phyloP scores from a whole-genome alignment of 2,888 invertebrate genomes.

The Pseudococcus longispinus region DNA sequence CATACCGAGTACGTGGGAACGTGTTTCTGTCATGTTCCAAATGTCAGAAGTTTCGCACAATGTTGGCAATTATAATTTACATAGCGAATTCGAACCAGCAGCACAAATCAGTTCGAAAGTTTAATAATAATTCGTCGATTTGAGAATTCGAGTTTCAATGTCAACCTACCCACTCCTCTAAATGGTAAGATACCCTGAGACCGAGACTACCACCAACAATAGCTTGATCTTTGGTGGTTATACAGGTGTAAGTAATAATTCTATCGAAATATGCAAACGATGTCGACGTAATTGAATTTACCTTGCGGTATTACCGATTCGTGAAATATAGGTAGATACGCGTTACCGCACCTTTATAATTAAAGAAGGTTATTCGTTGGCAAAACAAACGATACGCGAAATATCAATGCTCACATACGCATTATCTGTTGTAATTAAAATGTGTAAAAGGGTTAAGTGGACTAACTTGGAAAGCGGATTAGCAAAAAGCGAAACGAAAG shows the following conservation, averaged over 20 bases:
- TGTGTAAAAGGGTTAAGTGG: constrained; percentile 39
- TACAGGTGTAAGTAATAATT: neutral
- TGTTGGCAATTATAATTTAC: neutral
- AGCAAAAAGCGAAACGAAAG: constrained; percentile 28
- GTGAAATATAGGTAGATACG: neutral
- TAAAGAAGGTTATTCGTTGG: constrained; percentile 21
- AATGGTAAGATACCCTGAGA: too few relatives aligned
- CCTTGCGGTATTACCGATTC: constrained; percentile 14
- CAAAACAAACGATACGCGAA: constrained; percentile 37
- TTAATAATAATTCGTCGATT: neutral
- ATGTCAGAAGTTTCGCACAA: neutral
- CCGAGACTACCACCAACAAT: neutral
- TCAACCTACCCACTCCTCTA: neutral
- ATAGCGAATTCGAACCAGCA: neutral
- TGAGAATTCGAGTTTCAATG: neutral
- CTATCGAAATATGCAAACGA: neutral
- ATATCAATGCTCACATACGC: constrained; percentile 32
- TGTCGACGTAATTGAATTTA: neutral
- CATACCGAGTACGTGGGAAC: neutral
- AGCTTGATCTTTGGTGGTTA: neutral
- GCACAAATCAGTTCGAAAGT: neutral
- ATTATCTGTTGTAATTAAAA: constrained; percentile 39
- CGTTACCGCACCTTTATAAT: neutral
- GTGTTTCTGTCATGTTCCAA: constrained; percentile 6
- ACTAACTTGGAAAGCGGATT: constrained; percentile 37